Base-by-base conservation (phyloP, 2,888 invertebrate species). In the Myopa tessellatipennis region DNA sequence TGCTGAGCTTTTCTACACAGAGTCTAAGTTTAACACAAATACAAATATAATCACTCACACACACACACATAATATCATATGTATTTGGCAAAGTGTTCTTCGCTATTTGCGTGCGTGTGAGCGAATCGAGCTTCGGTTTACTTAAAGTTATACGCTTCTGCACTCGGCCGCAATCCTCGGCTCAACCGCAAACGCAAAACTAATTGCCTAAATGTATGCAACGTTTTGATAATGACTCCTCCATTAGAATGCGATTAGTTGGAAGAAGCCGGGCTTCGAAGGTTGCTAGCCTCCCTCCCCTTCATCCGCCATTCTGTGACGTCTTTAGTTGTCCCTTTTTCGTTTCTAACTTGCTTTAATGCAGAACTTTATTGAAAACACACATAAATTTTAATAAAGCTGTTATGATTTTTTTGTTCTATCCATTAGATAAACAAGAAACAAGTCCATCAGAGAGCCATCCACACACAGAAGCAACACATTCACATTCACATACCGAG, bases 181-280 rank as follows among this genome's bases (percentile, higher is more conserved):
- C 65, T 40, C 38, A 14, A 82, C 87, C 87, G 85, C 88, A 88
- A 88, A 88, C 87, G 83, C 83, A 88, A 87, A 85, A 85, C 88
- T 87, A 88, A 88, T 88, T 86, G 85, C 84, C 87, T 67, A 74
- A 68, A 74, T 75, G 75, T 75, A 60, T 68, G 75, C 69, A 69
- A 75, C 69, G 61, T 79, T 82, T 83, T 85, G 85, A 86, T 88
- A 88, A 88, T 88, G 88, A 88, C 87, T 88, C 86, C 86, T 82
- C 87, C 87, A 88, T 88, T 88, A 88, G 86, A 87, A 87, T 86
- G 86, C 85, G 87, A 88, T 88, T 88, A 88, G 88, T 83, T 85
- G 65, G 85, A 83, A 85, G 86, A 85, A 86, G 10, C n/a, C 16
- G 1, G 14, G 50, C 50, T 50, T 3, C 1, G 50, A 10, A 26